These are phyloP conservation scores for Paralinhomoeus sp. DNA, from an alignment of 2,888 invertebrate genomes.

Conservation along the genomic window DNA sequence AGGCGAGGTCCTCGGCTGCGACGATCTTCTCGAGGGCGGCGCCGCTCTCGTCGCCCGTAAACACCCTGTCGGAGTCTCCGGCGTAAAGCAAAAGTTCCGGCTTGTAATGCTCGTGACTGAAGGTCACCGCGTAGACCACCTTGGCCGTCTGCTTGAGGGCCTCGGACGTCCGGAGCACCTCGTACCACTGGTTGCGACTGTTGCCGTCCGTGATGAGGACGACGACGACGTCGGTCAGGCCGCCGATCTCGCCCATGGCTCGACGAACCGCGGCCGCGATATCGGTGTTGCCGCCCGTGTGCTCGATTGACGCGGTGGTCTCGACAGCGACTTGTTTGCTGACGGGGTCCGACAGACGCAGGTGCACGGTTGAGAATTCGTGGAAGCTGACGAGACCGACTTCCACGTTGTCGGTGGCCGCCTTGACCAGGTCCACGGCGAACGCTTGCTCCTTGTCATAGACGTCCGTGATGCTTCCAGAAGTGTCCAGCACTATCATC, in stretches of 20 bases:
- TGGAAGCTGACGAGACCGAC: constrained; percentile 13
- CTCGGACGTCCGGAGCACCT: not conserved
- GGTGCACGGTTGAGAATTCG: not conserved
- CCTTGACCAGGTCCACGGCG: constrained; percentile 9
- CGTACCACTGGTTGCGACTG: not conserved
- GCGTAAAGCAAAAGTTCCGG: constrained; percentile 1
- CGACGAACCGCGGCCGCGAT: not conserved
- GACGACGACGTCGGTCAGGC: not conserved
- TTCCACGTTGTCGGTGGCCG: constrained; percentile 9
- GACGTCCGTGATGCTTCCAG: constrained; percentile 11
- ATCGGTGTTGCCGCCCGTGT: not conserved
- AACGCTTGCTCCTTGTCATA: constrained; percentile 11
- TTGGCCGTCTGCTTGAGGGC: not conserved
- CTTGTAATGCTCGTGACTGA: not conserved
- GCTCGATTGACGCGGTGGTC: not conserved
- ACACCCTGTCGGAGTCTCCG: not conserved
- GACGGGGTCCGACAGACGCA: not conserved
- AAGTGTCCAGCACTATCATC: constrained; percentile 14
- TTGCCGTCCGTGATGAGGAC: not conserved
- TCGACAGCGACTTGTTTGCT: not conserved
- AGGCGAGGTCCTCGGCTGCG: too few relatives aligned
- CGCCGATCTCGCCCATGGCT: not conserved
- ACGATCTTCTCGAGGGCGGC: too few relatives aligned
- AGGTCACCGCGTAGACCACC: not conserved
- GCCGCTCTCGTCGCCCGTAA: not conserved